These are phyloP conservation scores for Sebastes reedi DNA, from an alignment of 2,797 vertebrate genomes.

Conservation along the genomic window DNA sequence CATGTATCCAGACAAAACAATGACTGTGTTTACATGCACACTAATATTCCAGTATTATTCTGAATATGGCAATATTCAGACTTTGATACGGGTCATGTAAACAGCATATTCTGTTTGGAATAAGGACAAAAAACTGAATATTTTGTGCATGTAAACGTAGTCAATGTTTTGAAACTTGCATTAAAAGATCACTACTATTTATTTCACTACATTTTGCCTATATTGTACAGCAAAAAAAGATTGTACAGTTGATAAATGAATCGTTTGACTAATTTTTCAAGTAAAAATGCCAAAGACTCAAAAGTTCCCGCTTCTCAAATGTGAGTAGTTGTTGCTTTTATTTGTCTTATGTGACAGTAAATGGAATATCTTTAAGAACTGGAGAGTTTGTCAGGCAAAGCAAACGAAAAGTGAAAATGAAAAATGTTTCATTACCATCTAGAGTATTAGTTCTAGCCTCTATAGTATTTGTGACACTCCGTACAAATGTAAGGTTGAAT, in stretches of 20 bases:
- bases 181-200: background rate
- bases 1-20: background rate
- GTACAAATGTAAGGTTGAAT: background rate
- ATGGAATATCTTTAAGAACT: background rate
- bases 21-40: background rate
- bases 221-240: background rate
- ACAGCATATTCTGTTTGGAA: background rate
- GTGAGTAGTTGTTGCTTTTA: background rate
- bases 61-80: background rate
- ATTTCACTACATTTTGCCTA: background rate
- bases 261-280: background rate
- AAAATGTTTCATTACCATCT: background rate
- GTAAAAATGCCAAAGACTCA: background rate
- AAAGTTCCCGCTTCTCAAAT: background rate
- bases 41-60: background rate
- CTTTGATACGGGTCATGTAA: background rate
- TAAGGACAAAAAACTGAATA: background rate
- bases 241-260: background rate
- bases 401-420: background rate
- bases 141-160: background rate
- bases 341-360: background rate
- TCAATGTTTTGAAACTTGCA: slow-evolving; percentile 2
- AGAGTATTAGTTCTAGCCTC: background rate
- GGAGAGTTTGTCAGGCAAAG: background rate
- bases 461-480: background rate